These are phyloP conservation scores for Leptatherina wallacei DNA, from an alignment of 2,797 vertebrate genomes.

Conservation along the genomic window DNA sequence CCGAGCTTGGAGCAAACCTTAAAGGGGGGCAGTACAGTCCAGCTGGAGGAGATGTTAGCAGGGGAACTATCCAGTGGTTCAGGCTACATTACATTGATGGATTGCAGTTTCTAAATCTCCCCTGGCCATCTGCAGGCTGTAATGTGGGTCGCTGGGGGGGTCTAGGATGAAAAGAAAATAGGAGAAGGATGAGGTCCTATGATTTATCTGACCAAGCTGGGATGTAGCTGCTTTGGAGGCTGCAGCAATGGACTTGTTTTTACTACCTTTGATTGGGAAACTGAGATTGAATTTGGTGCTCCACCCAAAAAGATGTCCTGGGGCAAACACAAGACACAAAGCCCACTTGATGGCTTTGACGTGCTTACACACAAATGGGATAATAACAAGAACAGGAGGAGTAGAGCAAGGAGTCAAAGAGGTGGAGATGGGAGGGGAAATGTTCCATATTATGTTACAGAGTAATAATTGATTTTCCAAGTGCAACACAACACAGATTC, in stretches of 20 bases:
- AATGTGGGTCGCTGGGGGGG: conserved; percentile 79
- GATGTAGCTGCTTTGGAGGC: conserved; percentile 56
- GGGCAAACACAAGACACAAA: conserved; percentile 73
- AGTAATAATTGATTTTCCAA: conserved; percentile 80
- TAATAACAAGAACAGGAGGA: conserved; percentile 28
- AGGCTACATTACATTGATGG: conserved; percentile 77
- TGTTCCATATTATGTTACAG: conserved; percentile 66
- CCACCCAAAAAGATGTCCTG: conserved; percentile 72
- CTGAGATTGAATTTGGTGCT: conserved; percentile 76
- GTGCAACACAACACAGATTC: conserved; percentile 72
- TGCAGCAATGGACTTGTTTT: conserved; percentile 60
- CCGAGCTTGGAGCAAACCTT: conserved; percentile 47
- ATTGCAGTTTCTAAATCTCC: conserved; percentile 81
- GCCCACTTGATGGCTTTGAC: conserved; percentile 64
- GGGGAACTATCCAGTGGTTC: conserved; percentile 65
- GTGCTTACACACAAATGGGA: conserved; percentile 58
- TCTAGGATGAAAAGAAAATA: conserved; percentile 76
- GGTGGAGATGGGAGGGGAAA: conserved; percentile 57
- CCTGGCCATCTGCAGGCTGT: conserved; percentile 79
- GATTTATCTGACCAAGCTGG: conserved; percentile 77
- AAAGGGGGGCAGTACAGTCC: conserved; percentile 42
- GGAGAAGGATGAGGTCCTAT: conserved; percentile 76
- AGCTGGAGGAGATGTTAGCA: conserved; percentile 70
- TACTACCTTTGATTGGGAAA: conserved; percentile 77
- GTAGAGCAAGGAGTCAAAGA: conserved; percentile 47